These are phyloP conservation scores for Imbricaverruca yamaguchii DNA, from an alignment of 2,888 invertebrate species.

Conservation along the genomic window DNA sequence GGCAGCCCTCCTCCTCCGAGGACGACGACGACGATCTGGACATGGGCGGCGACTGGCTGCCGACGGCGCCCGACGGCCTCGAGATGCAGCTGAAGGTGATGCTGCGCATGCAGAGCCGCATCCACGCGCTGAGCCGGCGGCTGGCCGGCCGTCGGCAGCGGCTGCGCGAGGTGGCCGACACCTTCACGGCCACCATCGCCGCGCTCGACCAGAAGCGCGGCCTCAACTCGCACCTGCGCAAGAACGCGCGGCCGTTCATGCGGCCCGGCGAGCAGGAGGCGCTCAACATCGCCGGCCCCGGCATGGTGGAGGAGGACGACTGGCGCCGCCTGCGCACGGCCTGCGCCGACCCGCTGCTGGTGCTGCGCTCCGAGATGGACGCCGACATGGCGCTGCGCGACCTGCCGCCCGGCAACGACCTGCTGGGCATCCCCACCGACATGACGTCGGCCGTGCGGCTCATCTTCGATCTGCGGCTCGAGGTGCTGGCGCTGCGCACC, in stretches of 20 bases:
- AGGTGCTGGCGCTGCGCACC: conserved; percentile 13
- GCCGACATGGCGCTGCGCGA: not conserved
- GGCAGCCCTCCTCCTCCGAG: not conserved
- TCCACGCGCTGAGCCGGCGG: not conserved
- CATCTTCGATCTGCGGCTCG: not conserved
- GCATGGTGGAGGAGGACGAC: not conserved
- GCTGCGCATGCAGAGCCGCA: not conserved
- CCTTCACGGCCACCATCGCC: not conserved
- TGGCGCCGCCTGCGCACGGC: not conserved
- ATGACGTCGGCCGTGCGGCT: not conserved
- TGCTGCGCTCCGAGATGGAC: not conserved
- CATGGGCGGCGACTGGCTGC: not conserved
- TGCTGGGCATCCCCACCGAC: not conserved
- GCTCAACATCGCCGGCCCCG: not conserved
- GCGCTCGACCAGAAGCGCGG: not conserved
- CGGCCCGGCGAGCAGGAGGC: not conserved
- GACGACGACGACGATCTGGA: not conserved
- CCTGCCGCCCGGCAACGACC: not conserved
- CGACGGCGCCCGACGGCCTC: not conserved
- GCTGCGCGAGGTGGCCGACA: not conserved
- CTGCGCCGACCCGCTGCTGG: not conserved
- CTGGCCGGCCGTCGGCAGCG: not conserved
- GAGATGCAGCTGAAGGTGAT: not conserved
- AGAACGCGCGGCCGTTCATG: no score
- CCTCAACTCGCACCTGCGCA: not conserved